Percentiles rank a stretch among this genome's conserved stretches.
phyloP scores from a whole-genome alignment of 1,140 invertebrate genomes.

The Olivierus martensii region DNA sequence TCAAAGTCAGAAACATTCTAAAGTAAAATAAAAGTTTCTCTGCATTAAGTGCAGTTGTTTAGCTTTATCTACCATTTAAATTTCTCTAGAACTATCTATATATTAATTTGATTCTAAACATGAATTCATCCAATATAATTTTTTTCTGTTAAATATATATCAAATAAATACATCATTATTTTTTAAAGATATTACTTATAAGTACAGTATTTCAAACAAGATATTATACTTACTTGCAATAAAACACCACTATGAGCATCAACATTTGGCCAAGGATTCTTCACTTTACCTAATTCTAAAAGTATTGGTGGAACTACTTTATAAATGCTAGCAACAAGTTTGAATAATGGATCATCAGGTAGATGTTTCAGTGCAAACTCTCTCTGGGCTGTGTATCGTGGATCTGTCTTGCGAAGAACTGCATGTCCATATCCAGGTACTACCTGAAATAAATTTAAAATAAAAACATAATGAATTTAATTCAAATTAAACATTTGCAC shows the following conservation, averaged over 20 bases:
- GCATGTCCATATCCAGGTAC: conserved; percentile 96
- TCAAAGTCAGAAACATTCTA: no score
- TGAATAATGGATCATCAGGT: conserved; percentile 81
- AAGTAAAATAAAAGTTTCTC: no score
- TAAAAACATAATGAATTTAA: neutral
- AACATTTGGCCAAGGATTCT: conserved; percentile 98
- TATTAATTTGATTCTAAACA: no score
- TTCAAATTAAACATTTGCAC: no score
- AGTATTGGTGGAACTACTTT: conserved; percentile 88
- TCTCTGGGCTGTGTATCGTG: conserved; percentile 82
- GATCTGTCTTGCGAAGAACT: conserved; percentile 91
- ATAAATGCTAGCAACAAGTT: conserved; percentile 83
- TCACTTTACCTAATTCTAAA: conserved; percentile 86
- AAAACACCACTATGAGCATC: conserved; percentile 94
- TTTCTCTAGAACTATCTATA: no score
- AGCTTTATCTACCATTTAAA: no score
- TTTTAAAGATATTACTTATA: no score
- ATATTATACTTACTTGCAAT: conserved; percentile 43
- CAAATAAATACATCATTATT: no score
- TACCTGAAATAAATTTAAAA: conserved; percentile 38
- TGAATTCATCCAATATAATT: no score
- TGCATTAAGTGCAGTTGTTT: no score
- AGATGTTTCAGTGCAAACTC: conserved; percentile 91
- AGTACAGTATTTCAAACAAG: no score
- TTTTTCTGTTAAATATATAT: no score